Evolutionary conservation across 1,140 invertebrate genomes (phyloP).

Genomic region (Formica exsecta): DNA sequence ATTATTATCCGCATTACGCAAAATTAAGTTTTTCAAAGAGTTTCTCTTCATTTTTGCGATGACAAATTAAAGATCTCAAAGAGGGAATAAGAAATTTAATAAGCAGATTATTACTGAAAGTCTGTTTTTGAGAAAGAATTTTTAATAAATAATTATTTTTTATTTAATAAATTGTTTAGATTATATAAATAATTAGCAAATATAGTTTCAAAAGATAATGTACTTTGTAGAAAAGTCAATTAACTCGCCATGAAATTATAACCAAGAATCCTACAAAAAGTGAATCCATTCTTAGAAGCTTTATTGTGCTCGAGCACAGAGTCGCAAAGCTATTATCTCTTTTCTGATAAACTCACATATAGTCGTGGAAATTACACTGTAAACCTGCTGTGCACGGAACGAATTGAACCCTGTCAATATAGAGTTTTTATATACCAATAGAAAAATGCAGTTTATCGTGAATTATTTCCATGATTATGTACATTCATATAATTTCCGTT

Average conservation of each 20-base stretch:
- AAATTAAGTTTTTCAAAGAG: not conserved
- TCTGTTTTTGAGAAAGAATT: conserved; percentile 13
- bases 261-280: conserved; percentile 8
- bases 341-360: conserved; percentile 18
- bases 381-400: not conserved
- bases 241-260: not conserved
- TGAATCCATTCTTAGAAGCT: not conserved
- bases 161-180: not conserved
- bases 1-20: conserved; percentile 17
- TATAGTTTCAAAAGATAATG: not conserved
- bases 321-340: conserved; percentile 9
- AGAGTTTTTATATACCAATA: not conserved
- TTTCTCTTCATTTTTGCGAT: not conserved
- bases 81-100: not conserved
- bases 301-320: not conserved
- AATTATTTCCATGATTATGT: not conserved
- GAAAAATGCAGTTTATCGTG: not conserved
- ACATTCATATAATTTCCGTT: not conserved
- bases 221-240: not conserved
- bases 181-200: conserved; percentile 22
- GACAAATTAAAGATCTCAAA: not conserved
- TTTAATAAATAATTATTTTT: not conserved
- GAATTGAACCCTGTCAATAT: not conserved
- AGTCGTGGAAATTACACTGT: conserved; percentile 17
- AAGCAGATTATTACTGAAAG: not conserved